phyloP scores from a whole-genome alignment of 64 coral and sea anemone species.

The Actinia tenebrosa region DNA sequence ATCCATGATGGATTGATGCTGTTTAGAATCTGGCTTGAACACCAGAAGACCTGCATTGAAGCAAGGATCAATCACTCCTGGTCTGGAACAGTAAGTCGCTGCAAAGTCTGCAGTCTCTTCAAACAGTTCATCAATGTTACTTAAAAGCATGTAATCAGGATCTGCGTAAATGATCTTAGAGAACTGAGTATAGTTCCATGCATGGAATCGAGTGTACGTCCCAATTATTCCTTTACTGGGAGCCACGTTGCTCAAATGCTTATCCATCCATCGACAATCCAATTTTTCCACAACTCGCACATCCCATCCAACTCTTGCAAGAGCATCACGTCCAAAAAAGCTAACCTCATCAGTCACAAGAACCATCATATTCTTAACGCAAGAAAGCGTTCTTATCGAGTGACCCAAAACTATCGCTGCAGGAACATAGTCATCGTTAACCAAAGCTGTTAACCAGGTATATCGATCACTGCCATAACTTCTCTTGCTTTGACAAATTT shows the following conservation, averaged over 20 bases:
- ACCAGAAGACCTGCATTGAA: constrained; percentile 59
- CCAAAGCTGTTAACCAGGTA: constrained; percentile 52
- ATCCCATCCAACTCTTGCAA: constrained; percentile 24
- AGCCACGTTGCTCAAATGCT: background rate
- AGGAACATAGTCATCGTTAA: constrained; percentile 39
- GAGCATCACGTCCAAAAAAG: background rate
- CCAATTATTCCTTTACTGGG: constrained; percentile 9
- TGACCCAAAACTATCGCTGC: constrained; percentile 46
- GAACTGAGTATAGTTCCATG: constrained; percentile 62
- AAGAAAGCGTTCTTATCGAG: constrained; percentile 58
- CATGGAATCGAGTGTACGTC: constrained; percentile 57
- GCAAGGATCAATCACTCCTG: constrained; percentile 48
- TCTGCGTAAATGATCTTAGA: constrained; percentile 64
- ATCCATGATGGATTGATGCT: constrained; percentile 24
- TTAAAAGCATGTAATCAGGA: constrained; percentile 50
- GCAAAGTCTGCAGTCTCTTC: constrained; percentile 34
- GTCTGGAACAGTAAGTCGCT: constrained; percentile 31
- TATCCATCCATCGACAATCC: constrained; percentile 45
- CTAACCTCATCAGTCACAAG: constrained; percentile 39
- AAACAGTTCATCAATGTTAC: constrained; percentile 64
- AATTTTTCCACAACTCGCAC: background rate
- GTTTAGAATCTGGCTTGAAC: constrained; percentile 3
- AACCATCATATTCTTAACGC: constrained; percentile 57
- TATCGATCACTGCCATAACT: background rate
- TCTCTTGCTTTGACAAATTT: background rate